Evolutionary conservation across 2,113 vertebrate genomes (phyloP).

Genomic region (Ciconia stormi): DNA sequence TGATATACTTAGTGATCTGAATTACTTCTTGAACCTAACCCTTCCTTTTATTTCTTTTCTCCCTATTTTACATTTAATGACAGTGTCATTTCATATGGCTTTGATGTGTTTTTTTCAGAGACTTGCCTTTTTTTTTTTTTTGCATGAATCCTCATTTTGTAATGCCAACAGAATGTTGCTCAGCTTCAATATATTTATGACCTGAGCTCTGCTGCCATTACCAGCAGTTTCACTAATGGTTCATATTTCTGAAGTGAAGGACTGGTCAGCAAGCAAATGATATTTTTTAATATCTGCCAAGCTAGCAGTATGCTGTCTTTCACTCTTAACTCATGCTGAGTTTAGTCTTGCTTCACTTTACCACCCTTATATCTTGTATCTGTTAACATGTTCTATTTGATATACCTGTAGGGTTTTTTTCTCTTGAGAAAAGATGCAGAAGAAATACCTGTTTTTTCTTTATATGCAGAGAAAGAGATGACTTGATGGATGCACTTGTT

Average conservation of each 20-base stretch:
- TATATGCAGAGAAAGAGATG: constrained; percentile 87
- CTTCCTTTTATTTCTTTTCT: not conserved
- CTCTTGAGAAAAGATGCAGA: not conserved
- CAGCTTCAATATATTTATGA: not conserved
- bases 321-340: not conserved
- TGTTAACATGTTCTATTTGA: not conserved
- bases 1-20: not conserved
- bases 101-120: not conserved
- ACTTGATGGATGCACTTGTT: constrained; percentile 82
- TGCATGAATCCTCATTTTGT: not conserved
- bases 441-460: not conserved
- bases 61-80: not conserved
- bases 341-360: not conserved
- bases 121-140: not conserved
- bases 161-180: not conserved
- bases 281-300: not conserved
- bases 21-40: not conserved
- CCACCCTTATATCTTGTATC: not conserved
- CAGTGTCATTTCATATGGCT: not conserved
- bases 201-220: not conserved
- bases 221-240: not conserved
- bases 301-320: not conserved
- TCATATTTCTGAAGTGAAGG: not conserved
- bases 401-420: not conserved
- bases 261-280: not conserved